Base-by-base conservation (phyloP, 2,113 vertebrate genomes). In the Tetraodon nigroviridis region DNA sequence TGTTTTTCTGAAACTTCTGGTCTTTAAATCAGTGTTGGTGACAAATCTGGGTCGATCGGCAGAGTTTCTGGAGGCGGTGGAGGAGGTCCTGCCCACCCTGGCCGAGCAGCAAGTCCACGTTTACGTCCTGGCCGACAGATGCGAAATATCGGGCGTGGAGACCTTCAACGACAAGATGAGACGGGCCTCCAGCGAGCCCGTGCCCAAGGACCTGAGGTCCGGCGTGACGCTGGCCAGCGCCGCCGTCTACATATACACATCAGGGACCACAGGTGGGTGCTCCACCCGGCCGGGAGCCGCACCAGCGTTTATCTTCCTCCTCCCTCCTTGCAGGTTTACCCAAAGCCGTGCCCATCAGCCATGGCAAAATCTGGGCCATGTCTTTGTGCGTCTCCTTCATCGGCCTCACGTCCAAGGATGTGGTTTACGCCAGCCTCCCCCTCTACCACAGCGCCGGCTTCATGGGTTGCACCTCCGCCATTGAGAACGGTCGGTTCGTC, bases 261-360 rank as follows among this genome's bases (percentile, higher is more conserved):
- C 94, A 18, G 94, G 94, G 50, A 96, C 93, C n/a, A 94, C 92
- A 89, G 93, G 94, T 94, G 86, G 68, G 17, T 16, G 2, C 21
- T 50, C 7, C 21, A 29, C 19, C 11, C 29, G n/a, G 20, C 46
- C 20, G n/a, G 41, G 20, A 18, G 10, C 20, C 32, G 0, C 1
- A 29, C 14, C 2, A 1, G 20, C 16, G 10, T 10, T 5, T 15
- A 4, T 11, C 15, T 1, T 1, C 47, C 6, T 51, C 32, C 19
- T 15, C 51, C 10, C 69, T 51, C 48, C 37, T 5, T 17, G 57
- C 64, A 85, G 80, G 78, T 57, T 18, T 83, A 2, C 92, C 89
- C n/a, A 93, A 92, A 66, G 91, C 92, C 0, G 92, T 89, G 0
- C n/a, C 75, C 40, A 53, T 93, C 41, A 86, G 44, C 59, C 88